Percentiles rank a stretch among this genome's conserved stretches.
These are phyloP conservation scores for Magallana nippona DNA, from an alignment of 2,888 invertebrate genomes.

Conservation along the genomic window DNA sequence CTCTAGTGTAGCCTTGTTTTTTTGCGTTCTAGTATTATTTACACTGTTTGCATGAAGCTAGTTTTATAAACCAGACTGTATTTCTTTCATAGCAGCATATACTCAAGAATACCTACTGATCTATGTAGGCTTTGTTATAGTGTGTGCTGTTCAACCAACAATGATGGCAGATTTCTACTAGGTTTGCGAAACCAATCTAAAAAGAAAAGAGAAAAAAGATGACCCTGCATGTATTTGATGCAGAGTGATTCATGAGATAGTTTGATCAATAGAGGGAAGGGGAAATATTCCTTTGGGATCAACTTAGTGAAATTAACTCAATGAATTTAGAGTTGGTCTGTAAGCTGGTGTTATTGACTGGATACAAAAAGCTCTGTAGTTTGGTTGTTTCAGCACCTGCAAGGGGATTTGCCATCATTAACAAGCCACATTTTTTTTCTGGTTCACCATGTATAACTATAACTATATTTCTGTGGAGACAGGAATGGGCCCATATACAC, in stretches of 20 bases:
- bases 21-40: not conserved
- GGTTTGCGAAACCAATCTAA: not conserved
- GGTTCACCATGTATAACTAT: not conserved
- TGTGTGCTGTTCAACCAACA: not conserved
- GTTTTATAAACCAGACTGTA: slow-evolving; percentile 10
- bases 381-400: not conserved
- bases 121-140: not conserved
- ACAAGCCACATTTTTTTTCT: not conserved
- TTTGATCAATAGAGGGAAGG: not conserved
- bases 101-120: slow-evolving; percentile 8
- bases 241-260: not conserved
- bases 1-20: not conserved
- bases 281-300: not conserved
- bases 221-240: not conserved
- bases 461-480: not conserved
- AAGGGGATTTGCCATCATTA: slow-evolving; percentile 1
- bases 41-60: slow-evolving; percentile 43
- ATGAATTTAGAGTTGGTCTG: slow-evolving; percentile 16
- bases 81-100: not conserved
- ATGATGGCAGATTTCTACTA: not conserved
- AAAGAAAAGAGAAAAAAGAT: not conserved
- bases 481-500: not conserved
- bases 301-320: not conserved
- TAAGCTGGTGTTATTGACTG: not conserved
- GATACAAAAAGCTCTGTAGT: not conserved